Base-by-base conservation (phyloP, 2,888 invertebrate species). In the Azorinus chamasolen region DNA sequence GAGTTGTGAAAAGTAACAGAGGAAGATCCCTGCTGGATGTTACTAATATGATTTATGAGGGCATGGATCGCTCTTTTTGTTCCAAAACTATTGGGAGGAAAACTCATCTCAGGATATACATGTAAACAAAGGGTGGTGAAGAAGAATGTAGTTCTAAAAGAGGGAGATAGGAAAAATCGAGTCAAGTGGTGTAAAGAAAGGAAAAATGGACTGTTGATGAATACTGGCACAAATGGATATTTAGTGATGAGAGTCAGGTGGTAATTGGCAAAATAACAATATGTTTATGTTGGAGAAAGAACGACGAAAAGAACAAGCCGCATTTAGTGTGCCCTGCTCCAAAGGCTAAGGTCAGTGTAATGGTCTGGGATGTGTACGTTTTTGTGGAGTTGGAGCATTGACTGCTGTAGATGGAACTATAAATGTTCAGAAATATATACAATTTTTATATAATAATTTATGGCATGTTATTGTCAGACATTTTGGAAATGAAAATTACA, bases 111-210 rank as follows among this genome's bases (percentile, higher is more conserved):
- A n/a, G n/a, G 24, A 6, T 24, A 41, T 6, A 41, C 24, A 5
- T 63, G 43, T 53, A 63, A 63, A 63, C 63, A 53, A 25, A 41
- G 64, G 22, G 64, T 32, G 12, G 54, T 27, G 27, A 64, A 54
- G 64, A 64, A 64, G 54, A 20, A 64, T 27, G 54, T 64, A n/a
- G 54, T 64, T 14, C 45, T 64, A 0, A 27, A 32, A 43, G 63
- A 53, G 12, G 43, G 16, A n/a, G n/a, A n/a, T 18, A 63, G 53
- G 27, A 63, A 24, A 41, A 41, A 41, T 24, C 10, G 53, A n/a
- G 43, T 53, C n/a, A n/a, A 6, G 39, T 41, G 20, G 24, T 8
- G 39, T 10, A n/a, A 5, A 5, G 22, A 57, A 45, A 45, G 45
- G 43, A 54, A 22, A 32, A 64, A 18, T 64, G 45, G 64, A 45